phyloP scores from a whole-genome alignment of 2,888 invertebrate species.

The Pseudoips prasinana region DNA sequence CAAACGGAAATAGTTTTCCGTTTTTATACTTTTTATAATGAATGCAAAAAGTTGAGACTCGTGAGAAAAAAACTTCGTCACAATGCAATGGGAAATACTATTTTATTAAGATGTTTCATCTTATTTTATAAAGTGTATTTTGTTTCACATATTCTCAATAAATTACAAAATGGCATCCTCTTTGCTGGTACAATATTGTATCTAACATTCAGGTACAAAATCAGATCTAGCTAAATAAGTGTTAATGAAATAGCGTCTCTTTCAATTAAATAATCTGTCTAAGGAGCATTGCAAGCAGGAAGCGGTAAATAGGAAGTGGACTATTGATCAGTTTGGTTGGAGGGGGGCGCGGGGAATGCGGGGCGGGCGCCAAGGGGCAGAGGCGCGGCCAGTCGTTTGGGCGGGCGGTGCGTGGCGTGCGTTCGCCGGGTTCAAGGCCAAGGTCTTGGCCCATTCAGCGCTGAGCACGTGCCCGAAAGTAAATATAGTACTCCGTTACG shows the following conservation, averaged over 20 bases:
- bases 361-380: conserved; percentile 34
- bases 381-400: conserved; percentile 62
- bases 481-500: conserved; percentile 77
- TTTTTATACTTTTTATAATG: conserved; percentile 30
- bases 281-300: conserved; percentile 31
- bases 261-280: too few species aligned
- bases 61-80: too few species aligned
- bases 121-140: too few species aligned
- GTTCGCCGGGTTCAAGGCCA: conserved; percentile 77
- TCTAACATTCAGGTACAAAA: too few species aligned
- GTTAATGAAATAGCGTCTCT: too few species aligned
- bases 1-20: conserved; percentile 45
- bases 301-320: conserved; percentile 50
- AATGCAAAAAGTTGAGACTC: conserved; percentile 44
- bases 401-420: conserved; percentile 71
- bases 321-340: conserved; percentile 61
- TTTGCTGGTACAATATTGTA: too few species aligned
- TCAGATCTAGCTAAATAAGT: too few species aligned
- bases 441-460: conserved; percentile 74
- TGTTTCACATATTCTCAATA: too few species aligned
- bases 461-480: conserved; percentile 77
- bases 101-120: too few species aligned
- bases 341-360: conserved; percentile 31
- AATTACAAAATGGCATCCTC: too few species aligned
- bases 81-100: too few species aligned